These are phyloP conservation scores for Calonectris borealis DNA, from an alignment of 2,113 vertebrate genomes.

Conservation along the genomic window DNA sequence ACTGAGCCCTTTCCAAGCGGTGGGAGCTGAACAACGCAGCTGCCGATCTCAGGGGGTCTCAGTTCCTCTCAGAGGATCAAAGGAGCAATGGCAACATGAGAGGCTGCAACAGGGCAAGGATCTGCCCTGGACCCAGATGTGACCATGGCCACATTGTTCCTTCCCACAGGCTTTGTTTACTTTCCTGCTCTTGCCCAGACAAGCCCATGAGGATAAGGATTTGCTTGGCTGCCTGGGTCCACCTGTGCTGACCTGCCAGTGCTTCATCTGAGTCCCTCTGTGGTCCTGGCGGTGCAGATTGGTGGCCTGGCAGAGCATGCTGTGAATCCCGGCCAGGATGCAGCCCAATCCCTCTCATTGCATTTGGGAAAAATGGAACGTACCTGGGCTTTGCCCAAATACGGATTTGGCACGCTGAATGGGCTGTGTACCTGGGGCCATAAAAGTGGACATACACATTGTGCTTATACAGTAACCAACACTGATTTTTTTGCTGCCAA, in stretches of 20 bases:
- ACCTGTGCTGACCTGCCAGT: background rate
- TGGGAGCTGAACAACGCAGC: background rate
- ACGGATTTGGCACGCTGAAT: background rate
- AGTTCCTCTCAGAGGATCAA: background rate
- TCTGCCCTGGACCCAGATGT: background rate
- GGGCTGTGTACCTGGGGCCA: background rate
- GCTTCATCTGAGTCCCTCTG: background rate
- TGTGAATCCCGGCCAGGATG: background rate
- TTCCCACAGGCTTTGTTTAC: background rate
- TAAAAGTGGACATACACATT: background rate
- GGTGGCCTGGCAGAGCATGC: background rate
- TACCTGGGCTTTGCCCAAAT: background rate
- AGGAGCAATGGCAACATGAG: accelerated
- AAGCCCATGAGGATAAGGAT: background rate
- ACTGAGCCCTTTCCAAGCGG: background rate
- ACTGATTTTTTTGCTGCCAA: background rate
- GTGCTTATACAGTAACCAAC: background rate
- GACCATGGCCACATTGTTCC: background rate
- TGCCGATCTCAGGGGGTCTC: accelerated
- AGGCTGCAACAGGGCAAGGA: background rate
- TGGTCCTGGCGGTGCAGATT: background rate
- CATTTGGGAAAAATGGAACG: background rate
- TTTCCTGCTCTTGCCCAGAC: background rate
- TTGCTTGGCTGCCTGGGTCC: background rate
- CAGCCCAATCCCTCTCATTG: background rate